These are phyloP conservation scores for Lasioglossum leucozonium DNA, from an alignment of 2,888 invertebrate genomes.

Conservation along the genomic window DNA sequence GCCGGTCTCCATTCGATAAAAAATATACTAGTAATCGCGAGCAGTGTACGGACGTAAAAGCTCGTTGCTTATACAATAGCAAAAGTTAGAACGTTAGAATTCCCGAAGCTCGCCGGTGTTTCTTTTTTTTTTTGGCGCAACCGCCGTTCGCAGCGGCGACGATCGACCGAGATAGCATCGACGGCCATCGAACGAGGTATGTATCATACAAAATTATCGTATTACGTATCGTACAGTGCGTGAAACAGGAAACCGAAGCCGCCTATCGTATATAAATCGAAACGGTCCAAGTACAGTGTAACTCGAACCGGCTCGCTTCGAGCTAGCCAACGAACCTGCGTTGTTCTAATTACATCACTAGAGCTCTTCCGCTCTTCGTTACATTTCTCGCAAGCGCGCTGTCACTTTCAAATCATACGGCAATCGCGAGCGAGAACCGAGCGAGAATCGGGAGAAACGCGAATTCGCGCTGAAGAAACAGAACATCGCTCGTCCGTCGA, in stretches of 20 bases:
- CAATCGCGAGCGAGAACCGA: not conserved
- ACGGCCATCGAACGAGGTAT: not conserved
- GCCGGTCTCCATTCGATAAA: constrained; percentile 28
- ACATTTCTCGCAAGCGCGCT: not conserved
- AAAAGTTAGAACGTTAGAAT: constrained; percentile 33
- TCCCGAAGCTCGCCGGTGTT: constrained; percentile 34
- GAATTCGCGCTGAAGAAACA: not conserved
- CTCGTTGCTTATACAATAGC: constrained; percentile 26
- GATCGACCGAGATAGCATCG: not conserved
- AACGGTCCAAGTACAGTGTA: not conserved
- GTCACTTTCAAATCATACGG: not conserved
- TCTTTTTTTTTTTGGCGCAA: too few species aligned
- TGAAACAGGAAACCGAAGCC: not conserved
- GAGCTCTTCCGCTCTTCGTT: not conserved
- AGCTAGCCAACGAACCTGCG: not conserved
- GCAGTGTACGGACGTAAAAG: constrained; percentile 27
- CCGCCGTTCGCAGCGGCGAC: not conserved
- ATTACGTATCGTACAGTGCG: not conserved
- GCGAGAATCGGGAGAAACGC: not conserved
- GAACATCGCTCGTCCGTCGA: not conserved
- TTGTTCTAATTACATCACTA: not conserved
- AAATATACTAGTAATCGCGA: constrained; percentile 40
- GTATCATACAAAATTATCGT: constrained; percentile 13
- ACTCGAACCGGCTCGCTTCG: constrained; percentile 1
- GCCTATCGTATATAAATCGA: constrained; percentile 2